phyloP scores from a whole-genome alignment of 2,888 invertebrate genomes.

The Didymodactylos carnosus region DNA sequence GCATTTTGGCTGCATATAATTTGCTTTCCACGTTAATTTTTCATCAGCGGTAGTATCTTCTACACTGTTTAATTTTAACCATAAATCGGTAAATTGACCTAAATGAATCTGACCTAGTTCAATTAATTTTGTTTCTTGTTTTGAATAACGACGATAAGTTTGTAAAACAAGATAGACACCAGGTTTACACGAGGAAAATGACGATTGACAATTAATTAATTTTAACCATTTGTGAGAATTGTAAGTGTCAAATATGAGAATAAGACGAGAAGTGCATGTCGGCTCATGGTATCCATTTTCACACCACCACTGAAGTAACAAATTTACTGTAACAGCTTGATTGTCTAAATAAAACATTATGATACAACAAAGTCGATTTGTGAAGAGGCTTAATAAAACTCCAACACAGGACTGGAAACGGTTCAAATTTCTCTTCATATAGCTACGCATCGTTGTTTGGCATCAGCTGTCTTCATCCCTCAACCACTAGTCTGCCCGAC shows the following conservation, averaged over 20 bases:
- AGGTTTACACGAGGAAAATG: neutral
- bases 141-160: neutral
- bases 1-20: neutral
- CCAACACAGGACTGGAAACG: too few relatives aligned
- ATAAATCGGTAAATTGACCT: neutral
- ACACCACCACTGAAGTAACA: conserved; percentile 27
- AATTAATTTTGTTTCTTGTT: neutral
- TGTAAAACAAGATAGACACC: neutral
- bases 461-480: too few relatives aligned
- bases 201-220: conserved; percentile 17
- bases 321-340: conserved; percentile 22
- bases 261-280: conserved; percentile 21
- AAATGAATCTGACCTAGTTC: neutral
- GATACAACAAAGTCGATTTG: neutral
- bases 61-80: neutral
- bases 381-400: too few relatives aligned
- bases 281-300: conserved; percentile 12
- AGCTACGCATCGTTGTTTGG: too few relatives aligned
- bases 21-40: neutral
- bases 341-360: conserved; percentile 19
- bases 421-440: too few relatives aligned
- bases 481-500: too few relatives aligned
- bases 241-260: conserved; percentile 27
- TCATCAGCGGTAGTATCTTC: neutral
- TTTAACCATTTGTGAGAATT: conserved; percentile 27